Evolutionary conservation across 2,113 vertebrate species (phyloP).

Genomic region (Rhombomys opimus): DNA sequence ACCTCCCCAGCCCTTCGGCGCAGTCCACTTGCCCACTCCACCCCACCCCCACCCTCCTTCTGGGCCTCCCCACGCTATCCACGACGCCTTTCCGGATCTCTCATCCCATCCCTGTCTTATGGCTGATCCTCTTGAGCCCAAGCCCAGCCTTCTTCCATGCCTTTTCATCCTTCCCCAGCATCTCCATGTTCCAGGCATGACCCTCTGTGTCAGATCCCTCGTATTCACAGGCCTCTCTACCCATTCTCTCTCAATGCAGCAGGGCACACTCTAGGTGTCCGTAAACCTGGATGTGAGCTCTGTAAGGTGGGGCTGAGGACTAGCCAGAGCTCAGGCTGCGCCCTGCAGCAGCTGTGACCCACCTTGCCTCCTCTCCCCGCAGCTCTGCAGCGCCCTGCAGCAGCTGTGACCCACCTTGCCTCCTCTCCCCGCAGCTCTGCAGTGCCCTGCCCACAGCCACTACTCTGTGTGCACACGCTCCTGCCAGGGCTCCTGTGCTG

Average conservation of each 20-base stretch:
- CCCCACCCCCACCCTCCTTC: background rate
- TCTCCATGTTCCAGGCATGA: background rate
- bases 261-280: background rate
- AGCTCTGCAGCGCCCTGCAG: background rate
- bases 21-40: background rate
- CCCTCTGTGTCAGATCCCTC: background rate
- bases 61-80: background rate
- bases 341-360: background rate
- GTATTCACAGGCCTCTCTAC: background rate
- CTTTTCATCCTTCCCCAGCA: background rate
- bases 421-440: background rate
- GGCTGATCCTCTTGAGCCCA: background rate
- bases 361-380: too few species aligned
- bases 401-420: too few species aligned
- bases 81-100: background rate
- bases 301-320: background rate
- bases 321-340: too few species aligned
- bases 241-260: background rate
- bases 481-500: conserved; percentile 82
- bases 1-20: background rate
- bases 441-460: conserved; percentile 82
- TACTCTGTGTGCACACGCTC: conserved; percentile 81
- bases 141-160: background rate
- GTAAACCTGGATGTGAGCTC: background rate
- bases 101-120: background rate